A percentile compares a stretch with the other conserved stretches of the same genome.
Conservation (phyloP, 2,888 invertebrate species). For the Anorthoa munda region DNA sequence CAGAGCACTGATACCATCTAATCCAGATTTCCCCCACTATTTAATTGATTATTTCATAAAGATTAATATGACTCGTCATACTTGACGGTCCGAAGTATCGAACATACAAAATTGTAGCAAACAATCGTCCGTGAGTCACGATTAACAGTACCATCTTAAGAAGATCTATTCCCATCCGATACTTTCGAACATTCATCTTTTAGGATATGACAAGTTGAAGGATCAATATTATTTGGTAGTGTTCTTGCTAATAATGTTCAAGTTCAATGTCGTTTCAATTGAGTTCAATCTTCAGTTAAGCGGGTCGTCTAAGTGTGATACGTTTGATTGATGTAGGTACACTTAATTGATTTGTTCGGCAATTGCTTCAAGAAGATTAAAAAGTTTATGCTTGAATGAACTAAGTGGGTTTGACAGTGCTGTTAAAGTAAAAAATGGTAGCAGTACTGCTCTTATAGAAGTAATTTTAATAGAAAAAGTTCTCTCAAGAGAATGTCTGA, state of each 20-base stretch:
- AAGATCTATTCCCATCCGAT: conserved; percentile 61
- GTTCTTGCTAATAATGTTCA: conserved; percentile 77
- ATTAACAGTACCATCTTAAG: conserved; percentile 68
- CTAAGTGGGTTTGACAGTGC: conserved; percentile 25
- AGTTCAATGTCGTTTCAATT: conserved; percentile 80
- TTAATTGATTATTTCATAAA: conserved; percentile 90
- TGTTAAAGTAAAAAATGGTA: not conserved
- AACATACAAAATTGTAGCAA: conserved; percentile 81
- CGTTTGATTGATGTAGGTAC: conserved; percentile 61
- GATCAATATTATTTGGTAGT: conserved; percentile 68
- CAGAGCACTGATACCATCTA: conserved; percentile 87
- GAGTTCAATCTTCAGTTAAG: conserved; percentile 71
- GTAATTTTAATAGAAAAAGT: not conserved
- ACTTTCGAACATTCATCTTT: conserved; percentile 39
- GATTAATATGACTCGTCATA: conserved; percentile 88
- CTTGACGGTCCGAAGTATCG: conserved; percentile 80
- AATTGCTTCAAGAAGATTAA: conserved; percentile 42
- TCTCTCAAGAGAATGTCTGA: not conserved
- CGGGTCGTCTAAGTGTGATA: conserved; percentile 52
- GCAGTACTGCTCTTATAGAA: not conserved
- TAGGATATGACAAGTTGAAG: conserved; percentile 33
- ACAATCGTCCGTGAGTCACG: conserved; percentile 81
- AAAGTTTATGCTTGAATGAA: conserved; percentile 27
- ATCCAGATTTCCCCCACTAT: conserved; percentile 88
- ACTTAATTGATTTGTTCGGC: conserved; percentile 55